Percentiles rank a stretch among this genome's conserved stretches.
These are phyloP conservation scores for Brachyptera risi DNA, from an alignment of 2,888 invertebrate species.

Conservation along the genomic window DNA sequence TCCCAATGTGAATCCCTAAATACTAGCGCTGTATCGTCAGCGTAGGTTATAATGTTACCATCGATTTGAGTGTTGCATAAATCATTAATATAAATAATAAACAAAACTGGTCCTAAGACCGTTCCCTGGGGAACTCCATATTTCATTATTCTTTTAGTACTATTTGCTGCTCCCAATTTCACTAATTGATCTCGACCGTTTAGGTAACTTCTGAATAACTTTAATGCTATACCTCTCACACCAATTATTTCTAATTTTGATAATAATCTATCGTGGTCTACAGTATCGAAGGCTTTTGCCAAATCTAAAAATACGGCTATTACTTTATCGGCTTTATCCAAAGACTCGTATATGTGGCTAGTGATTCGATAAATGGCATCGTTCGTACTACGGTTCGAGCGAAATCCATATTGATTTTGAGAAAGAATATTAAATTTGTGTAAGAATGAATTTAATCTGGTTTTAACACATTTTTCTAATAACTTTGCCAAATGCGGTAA, in stretches of 20 bases:
- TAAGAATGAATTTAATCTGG: neutral
- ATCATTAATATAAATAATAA: slow-evolving; percentile 31
- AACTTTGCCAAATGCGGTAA: neutral
- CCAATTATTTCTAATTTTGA: slow-evolving; percentile 21
- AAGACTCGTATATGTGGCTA: neutral
- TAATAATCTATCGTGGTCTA: neutral
- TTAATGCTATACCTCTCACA: slow-evolving; percentile 23
- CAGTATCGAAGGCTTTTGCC: neutral
- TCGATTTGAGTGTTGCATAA: slow-evolving; percentile 25
- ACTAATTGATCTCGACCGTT: slow-evolving; percentile 28
- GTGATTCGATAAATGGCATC: neutral
- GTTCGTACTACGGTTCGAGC: neutral
- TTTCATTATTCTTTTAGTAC: slow-evolving; percentile 12
- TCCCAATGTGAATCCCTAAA: neutral
- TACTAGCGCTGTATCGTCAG: slow-evolving; percentile 22
- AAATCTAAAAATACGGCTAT: neutral
- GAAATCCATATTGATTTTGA: neutral
- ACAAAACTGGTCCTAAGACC: slow-evolving; percentile 30
- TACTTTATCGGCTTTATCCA: neutral
- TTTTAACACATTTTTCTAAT: neutral
- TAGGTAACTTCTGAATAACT: slow-evolving; percentile 28
- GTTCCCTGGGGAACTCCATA: slow-evolving; percentile 28
- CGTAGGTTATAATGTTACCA: slow-evolving; percentile 23
- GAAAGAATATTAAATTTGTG: neutral
- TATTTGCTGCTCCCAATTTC: slow-evolving; percentile 14